These are phyloP conservation scores for Drosophila funebris DNA, from an alignment of 1,140 invertebrate genomes.

Conservation along the genomic window DNA sequence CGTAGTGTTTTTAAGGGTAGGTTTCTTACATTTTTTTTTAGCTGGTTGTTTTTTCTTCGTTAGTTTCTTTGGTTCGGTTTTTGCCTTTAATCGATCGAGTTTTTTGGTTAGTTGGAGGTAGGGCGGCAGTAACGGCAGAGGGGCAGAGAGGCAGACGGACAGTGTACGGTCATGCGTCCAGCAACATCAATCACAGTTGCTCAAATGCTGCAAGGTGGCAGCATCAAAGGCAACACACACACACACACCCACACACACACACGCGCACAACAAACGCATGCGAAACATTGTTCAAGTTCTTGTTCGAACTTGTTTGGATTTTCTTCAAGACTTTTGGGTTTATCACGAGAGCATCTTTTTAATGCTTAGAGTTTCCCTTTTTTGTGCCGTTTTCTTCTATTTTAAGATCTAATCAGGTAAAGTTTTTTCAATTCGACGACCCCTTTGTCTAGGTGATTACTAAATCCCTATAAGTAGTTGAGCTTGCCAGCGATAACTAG, in stretches of 20 bases:
- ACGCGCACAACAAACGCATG: background rate
- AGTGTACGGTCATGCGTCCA: slow-evolving; percentile 21
- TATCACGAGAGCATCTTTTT: slow-evolving; percentile 16
- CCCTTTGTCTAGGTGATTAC: background rate
- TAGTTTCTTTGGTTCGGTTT: slow-evolving; percentile 29
- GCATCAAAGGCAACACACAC: slow-evolving; percentile 19
- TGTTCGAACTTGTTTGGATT: slow-evolving; percentile 17
- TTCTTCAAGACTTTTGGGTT: slow-evolving; percentile 29
- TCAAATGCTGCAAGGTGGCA: slow-evolving; percentile 34
- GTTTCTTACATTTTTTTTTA: slow-evolving; percentile 32
- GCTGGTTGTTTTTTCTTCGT: slow-evolving; percentile 42
- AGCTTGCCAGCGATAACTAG: too few species aligned
- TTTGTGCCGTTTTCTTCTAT: background rate
- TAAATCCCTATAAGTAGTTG: background rate
- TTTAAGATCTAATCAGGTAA: slow-evolving; percentile 1
- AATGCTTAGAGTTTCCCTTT: background rate
- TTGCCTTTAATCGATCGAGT: slow-evolving; percentile 70
- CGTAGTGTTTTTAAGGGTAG: slow-evolving; percentile 47
- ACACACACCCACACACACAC: too few species aligned
- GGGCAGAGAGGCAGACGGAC: background rate
- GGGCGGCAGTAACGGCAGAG: background rate
- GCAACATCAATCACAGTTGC: slow-evolving; percentile 74
- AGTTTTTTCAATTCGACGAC: slow-evolving; percentile 6
- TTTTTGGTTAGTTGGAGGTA: too few species aligned
- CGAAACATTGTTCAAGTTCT: slow-evolving; percentile 21